Evolutionary conservation across 2,113 vertebrate genomes (phyloP), one percentile per base, ranked within the genome.

Genomic region (Nothobranchius kuhntae): DNA sequence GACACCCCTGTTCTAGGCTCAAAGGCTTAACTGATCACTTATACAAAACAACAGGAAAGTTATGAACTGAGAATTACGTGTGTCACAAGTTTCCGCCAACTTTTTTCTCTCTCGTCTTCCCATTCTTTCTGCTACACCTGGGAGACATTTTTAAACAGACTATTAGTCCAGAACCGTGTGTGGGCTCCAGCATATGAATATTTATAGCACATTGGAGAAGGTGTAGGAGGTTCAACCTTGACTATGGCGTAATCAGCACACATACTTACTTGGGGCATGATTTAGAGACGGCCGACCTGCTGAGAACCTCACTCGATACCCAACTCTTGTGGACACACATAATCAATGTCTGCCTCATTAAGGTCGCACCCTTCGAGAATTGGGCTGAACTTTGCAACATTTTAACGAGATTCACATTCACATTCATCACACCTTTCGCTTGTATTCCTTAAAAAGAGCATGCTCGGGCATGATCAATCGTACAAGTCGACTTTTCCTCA

Each of bases 291-390:
- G 87, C 61, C 74, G 54, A 77, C 70, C 87, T 77, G 79, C 82
- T 76, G 85, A 86, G 84, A 87, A 86, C 67, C 73, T 73, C 73
- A 86, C 86, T 89, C 80, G 61, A 87, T 87, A 77, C 80, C 73
- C 73, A 80, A 78, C 82, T 76, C 81, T 87, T 61, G 66, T 85
- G 88, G 89, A 88, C 78, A 74, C 85, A 86, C 83, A 91, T 88
- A 92, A 93, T 92, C 91, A 93, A 92, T 91, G 80, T 62, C 68
- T 13, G 78, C 68, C 87, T 91, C 89, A 85, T 91, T 91, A 90
- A 80, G 89, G 86, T 84, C 65, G 42, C 50, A 86, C 85, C 89
- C 87, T 89, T 82, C 73, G 62, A 86, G 83, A 61, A 89, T 89
- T 84, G 80, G 67, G 67, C 70, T 83, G 87, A 86, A 87, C 85